These are phyloP conservation scores for Thumatha senex DNA, from an alignment of 2,888 invertebrate genomes.

Conservation along the genomic window DNA sequence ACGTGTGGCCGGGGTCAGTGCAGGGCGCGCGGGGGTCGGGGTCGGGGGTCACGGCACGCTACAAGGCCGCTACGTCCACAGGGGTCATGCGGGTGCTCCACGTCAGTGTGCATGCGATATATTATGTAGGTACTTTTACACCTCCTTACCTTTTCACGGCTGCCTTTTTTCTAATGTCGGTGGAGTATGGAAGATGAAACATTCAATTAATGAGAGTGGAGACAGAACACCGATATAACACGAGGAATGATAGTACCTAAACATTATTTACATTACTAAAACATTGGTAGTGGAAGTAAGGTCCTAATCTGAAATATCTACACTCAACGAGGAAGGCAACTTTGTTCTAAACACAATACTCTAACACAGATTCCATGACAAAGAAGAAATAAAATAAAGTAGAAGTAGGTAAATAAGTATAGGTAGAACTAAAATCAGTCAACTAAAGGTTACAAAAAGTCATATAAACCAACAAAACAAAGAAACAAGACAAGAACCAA, in stretches of 20 bases:
- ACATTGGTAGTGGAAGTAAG: slow-evolving; percentile 17
- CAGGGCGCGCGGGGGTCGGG: slow-evolving; percentile 34
- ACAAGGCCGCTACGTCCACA: slow-evolving; percentile 53
- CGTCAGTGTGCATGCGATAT: slow-evolving; percentile 72
- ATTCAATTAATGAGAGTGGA: slow-evolving; percentile 79
- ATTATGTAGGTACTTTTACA: slow-evolving; percentile 53
- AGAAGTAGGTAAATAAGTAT: background rate
- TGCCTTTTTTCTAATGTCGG: slow-evolving; percentile 92
- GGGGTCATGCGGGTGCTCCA: slow-evolving; percentile 77
- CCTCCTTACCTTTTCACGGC: slow-evolving; percentile 92
- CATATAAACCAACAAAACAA: slow-evolving; percentile 22
- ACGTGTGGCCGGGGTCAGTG: slow-evolving; percentile 39
- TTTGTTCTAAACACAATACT: slow-evolving; percentile 12
- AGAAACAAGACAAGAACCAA: slow-evolving; percentile 6
- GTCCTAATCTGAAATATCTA: slow-evolving; percentile 17
- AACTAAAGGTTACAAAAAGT: slow-evolving; percentile 19
- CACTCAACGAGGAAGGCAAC: slow-evolving; percentile 2
- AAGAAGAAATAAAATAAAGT: slow-evolving; percentile 2
- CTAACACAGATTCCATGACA: background rate
- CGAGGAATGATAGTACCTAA: slow-evolving; percentile 41
- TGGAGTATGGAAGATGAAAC: slow-evolving; percentile 82
- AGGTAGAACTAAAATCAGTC: slow-evolving; percentile 5
- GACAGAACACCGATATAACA: slow-evolving; percentile 54
- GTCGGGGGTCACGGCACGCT: slow-evolving; percentile 26
- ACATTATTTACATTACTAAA: slow-evolving; percentile 29